Evolutionary conservation across 2,888 invertebrate genomes (phyloP).

Genomic region (Pardosa pseudoannulata): DNA sequence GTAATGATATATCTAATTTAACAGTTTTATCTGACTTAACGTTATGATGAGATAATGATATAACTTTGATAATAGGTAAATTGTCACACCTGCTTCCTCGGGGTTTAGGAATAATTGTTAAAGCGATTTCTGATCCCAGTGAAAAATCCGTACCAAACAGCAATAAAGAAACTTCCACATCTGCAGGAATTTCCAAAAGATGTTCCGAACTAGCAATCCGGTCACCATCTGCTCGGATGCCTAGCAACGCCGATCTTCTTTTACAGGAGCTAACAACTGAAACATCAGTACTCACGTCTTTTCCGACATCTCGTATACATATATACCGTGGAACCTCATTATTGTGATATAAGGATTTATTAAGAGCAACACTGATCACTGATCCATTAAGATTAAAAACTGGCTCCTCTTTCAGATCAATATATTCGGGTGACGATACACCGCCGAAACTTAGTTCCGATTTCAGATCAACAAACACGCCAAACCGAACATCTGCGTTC

Average conservation of each 20-base stretch:
- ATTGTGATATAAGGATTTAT: not conserved
- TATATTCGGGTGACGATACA: not conserved
- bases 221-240: constrained; percentile 39
- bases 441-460: not conserved
- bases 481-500: constrained; percentile 22
- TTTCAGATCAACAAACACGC: constrained; percentile 45
- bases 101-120: constrained; percentile 22
- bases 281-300: not conserved
- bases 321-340: not conserved
- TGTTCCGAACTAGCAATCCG: constrained; percentile 26
- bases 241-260: constrained; percentile 23
- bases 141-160: constrained; percentile 60
- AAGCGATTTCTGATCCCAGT: constrained; percentile 27
- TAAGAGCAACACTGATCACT: constrained; percentile 3
- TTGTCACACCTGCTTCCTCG: constrained; percentile 54
- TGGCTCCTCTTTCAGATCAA: constrained; percentile 1
- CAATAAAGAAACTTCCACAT: constrained; percentile 24
- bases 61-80: constrained; percentile 47
- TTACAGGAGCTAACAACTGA: constrained; percentile 30
- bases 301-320: constrained; percentile 13
- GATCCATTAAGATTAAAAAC: constrained; percentile 8
- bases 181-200: constrained; percentile 27
- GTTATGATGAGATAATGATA: constrained; percentile 1
- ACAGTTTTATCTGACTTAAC: constrained; percentile 30
- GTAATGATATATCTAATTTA: constrained; percentile 33